These are phyloP conservation scores for Akabosia matsudoensis DNA, from an alignment of 1,140 invertebrate species.

Conservation along the genomic window DNA sequence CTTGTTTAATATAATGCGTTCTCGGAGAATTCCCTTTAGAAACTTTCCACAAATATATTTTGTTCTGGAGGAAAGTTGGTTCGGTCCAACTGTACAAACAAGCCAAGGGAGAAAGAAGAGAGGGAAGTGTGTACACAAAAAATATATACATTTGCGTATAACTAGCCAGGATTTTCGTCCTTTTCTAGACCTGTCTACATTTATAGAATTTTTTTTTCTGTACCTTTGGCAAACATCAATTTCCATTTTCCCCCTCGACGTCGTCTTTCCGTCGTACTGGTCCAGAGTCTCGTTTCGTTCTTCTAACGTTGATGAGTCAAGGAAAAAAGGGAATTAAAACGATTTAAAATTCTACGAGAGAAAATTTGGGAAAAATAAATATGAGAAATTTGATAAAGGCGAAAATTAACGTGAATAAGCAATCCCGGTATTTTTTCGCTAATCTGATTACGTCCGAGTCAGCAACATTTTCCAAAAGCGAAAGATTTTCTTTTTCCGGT, in stretches of 20 bases:
- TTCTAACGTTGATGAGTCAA: neutral
- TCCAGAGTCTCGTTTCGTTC: too few species aligned
- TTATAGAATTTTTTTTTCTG: too few species aligned
- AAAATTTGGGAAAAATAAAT: neutral
- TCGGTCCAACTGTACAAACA: neutral
- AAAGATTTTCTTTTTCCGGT: neutral
- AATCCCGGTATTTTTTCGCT: neutral
- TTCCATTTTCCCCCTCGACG: conserved; percentile 11
- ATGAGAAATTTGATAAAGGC: conserved; percentile 6
- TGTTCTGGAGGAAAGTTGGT: neutral
- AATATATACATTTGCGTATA: too few species aligned
- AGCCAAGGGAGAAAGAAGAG: neutral
- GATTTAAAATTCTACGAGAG: neutral
- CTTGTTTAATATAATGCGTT: conserved; percentile 9
- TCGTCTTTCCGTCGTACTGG: too few species aligned
- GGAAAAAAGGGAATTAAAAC: conserved; percentile 1
- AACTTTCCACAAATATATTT: neutral
- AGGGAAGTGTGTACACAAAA: too few species aligned
- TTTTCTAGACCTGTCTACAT: neutral
- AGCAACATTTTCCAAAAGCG: neutral
- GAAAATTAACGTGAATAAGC: neutral
- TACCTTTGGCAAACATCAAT: conserved; percentile 9
- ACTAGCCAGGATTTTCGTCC: too few species aligned
- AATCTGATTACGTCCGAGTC: conserved; percentile 13
- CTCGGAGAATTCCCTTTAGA: neutral